Evolutionary conservation across 2,888 invertebrate genomes (phyloP).

Genomic region (Nemurella pictetii): DNA sequence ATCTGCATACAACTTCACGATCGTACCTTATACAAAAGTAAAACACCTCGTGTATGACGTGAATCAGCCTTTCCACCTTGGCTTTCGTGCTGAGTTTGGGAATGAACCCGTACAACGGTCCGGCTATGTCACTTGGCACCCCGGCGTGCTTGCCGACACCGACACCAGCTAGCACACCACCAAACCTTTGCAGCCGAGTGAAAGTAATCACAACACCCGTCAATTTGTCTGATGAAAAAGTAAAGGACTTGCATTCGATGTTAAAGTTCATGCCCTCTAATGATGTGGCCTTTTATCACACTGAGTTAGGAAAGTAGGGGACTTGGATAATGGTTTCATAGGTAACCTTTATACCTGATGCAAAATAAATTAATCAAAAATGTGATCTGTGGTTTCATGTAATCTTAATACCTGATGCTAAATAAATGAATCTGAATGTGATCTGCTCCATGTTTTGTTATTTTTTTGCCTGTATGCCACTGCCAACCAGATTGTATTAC

Average conservation of each 20-base stretch:
- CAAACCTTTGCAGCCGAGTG: background rate
- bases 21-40: conserved; percentile 8
- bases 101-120: background rate
- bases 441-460: too few relatives aligned
- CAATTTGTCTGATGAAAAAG: background rate
- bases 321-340: too few relatives aligned
- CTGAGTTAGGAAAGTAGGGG: background rate
- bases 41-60: conserved; percentile 5
- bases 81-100: background rate
- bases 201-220: background rate
- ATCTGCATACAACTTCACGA: background rate
- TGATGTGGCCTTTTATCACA: background rate
- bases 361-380: too few relatives aligned
- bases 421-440: too few relatives aligned
- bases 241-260: background rate
- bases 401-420: too few relatives aligned
- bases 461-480: too few relatives aligned
- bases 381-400: too few relatives aligned
- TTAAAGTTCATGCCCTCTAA: background rate
- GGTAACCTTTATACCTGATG: too few relatives aligned
- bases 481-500: too few relatives aligned
- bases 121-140: background rate
- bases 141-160: background rate
- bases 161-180: background rate
- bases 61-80: background rate